Percentiles rank a stretch among this genome's conserved stretches.
phyloP scores from a whole-genome alignment of 2,888 invertebrate genomes.

The Drosophila prolongata region DNA sequence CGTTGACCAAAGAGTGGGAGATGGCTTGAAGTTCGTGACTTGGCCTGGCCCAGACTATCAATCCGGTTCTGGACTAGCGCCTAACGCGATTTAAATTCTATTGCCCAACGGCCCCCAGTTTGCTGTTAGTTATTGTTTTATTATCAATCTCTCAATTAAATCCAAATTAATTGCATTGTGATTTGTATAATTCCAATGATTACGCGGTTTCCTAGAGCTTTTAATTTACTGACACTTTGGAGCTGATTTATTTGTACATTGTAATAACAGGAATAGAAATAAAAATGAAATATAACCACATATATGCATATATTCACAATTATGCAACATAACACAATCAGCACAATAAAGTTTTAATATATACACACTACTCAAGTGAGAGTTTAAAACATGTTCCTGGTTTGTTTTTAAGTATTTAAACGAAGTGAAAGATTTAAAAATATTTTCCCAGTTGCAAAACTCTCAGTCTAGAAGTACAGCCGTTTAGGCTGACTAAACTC shows the following conservation, averaged over 20 bases:
- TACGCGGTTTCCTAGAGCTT: slow-evolving; percentile 23
- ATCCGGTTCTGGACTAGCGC: slow-evolving; percentile 42
- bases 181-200: slow-evolving; percentile 40
- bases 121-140: slow-evolving; percentile 31
- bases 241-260: slow-evolving; percentile 27
- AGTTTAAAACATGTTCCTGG: no score
- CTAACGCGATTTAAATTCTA: slow-evolving; percentile 39
- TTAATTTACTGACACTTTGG: slow-evolving; percentile 37
- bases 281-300: no score
- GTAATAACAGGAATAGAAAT: background rate
- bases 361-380: no score
- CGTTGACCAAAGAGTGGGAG: slow-evolving; percentile 5
- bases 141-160: slow-evolving; percentile 49
- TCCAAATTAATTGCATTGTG: slow-evolving; percentile 34
- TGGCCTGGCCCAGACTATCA: slow-evolving; percentile 25
- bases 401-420: background rate
- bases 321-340: no score
- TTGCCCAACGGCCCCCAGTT: slow-evolving; percentile 6
- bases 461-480: slow-evolving; percentile 2
- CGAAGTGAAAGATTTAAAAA: background rate
- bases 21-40: slow-evolving; percentile 37
- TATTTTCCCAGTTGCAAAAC: background rate
- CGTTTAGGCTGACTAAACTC: slow-evolving; percentile 23
- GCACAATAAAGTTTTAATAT: no score
- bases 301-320: no score